Percentiles rank a stretch among this genome's conserved stretches.
These are phyloP conservation scores for Bos indicus DNA, from an alignment of 2,113 vertebrate genomes.

Conservation along the genomic window DNA sequence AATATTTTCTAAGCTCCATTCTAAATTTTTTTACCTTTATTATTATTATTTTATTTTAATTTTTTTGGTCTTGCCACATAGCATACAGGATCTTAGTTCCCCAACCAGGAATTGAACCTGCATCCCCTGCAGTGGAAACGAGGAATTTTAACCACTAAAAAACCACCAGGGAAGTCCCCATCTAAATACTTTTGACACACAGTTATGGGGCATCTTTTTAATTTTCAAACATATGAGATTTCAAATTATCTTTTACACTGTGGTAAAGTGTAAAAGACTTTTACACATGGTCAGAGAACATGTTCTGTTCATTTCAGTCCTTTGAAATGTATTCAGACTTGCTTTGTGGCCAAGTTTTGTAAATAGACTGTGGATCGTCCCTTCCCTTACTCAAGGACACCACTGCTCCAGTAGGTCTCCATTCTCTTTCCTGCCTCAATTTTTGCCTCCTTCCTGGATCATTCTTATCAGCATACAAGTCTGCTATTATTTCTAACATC, in stretches of 20 bases:
- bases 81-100: neutral
- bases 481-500: neutral
- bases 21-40: neutral
- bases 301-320: neutral
- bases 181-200: neutral
- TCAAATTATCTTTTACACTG: neutral
- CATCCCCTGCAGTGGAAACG: neutral
- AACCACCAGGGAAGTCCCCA: neutral
- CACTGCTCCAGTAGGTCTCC: neutral
- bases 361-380: neutral
- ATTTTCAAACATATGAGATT: neutral
- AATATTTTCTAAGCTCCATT: neutral
- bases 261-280: neutral
- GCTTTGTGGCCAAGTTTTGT: neutral
- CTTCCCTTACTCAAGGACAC: neutral
- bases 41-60: neutral
- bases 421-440: neutral
- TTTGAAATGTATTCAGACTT: neutral
- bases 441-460: neutral
- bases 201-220: neutral
- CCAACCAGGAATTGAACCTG: neutral
- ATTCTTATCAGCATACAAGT: neutral
- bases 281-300: neutral
- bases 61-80: neutral
- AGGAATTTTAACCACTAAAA: neutral